Conservation (phyloP, 2,113 vertebrate genomes). For the Platichthys flesus region DNA sequence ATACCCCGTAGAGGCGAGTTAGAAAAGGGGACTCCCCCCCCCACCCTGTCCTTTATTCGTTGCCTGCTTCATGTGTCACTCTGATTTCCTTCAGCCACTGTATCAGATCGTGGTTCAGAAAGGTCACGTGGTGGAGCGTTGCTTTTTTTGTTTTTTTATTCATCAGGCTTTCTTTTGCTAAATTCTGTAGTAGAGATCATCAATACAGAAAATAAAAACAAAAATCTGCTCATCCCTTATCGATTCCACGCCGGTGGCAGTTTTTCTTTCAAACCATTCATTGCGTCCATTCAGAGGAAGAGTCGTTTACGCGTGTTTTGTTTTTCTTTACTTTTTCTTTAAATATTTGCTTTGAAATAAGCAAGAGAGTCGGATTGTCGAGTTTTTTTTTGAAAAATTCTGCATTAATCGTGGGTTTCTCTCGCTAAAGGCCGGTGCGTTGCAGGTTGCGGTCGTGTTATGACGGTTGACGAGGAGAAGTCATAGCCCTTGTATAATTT, state of each 20-base stretch:
- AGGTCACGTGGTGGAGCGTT: conserved; percentile 53
- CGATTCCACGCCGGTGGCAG: conserved; percentile 18
- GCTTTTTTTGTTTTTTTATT: conserved; percentile 30
- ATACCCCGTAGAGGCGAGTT: conserved; percentile 34
- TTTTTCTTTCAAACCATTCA: conserved; percentile 34
- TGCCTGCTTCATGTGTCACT: conserved; percentile 38
- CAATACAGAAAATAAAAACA: conserved; percentile 17
- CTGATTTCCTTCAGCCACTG: conserved; percentile 41
- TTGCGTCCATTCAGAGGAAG: conserved; percentile 27
- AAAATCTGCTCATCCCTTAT: conserved; percentile 36
- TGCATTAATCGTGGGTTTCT: conserved; percentile 44
- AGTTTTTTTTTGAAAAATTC: background rate
- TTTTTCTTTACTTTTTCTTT: conserved; percentile 16
- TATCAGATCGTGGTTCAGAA: conserved; percentile 30
- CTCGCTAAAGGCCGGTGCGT: conserved; percentile 50
- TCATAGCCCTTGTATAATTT: conserved; percentile 80
- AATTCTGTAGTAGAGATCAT: conserved; percentile 32
- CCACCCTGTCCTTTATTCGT: conserved; percentile 40
- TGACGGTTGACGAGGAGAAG: conserved; percentile 63
- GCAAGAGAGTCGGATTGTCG: conserved; percentile 22
- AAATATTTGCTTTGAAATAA: conserved; percentile 45
- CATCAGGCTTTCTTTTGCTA: conserved; percentile 25
- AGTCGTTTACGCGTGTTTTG: background rate
- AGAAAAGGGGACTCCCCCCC: conserved; percentile 45
- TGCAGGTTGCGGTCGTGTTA: conserved; percentile 65